Evolutionary conservation across 2,113 vertebrate species (phyloP).

Genomic region (Eidolon helvum): DNA sequence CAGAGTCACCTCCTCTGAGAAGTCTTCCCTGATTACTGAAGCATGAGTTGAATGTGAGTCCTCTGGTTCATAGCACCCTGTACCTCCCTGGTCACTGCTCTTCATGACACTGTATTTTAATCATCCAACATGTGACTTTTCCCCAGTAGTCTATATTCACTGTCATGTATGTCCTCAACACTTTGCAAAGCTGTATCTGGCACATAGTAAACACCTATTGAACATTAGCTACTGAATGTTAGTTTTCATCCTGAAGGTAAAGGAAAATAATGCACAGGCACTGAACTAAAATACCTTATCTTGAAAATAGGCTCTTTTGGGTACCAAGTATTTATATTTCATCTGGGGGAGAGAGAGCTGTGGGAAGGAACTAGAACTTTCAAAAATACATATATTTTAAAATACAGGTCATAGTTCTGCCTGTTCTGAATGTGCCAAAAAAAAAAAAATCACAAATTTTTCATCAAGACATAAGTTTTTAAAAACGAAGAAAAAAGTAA

Average conservation of each 20-base stretch:
- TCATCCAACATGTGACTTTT: background rate
- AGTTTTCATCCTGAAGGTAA: background rate
- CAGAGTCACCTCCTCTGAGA: background rate
- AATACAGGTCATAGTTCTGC: background rate
- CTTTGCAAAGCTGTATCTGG: background rate
- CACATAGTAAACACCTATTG: background rate
- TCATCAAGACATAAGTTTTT: slow-evolving; percentile 40
- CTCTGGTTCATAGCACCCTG: background rate
- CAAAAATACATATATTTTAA: background rate
- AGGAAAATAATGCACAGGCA: background rate
- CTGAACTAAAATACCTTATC: background rate
- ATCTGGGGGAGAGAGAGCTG: background rate
- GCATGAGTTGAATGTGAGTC: background rate
- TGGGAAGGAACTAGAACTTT: background rate
- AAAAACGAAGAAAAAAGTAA: background rate
- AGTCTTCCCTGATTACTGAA: background rate
- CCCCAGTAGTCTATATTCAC: background rate
- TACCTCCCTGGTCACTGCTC: fast-evolving
- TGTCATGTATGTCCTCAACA: background rate
- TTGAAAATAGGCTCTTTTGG: slow-evolving; percentile 1
- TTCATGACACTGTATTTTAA: background rate
- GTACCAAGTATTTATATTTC: background rate
- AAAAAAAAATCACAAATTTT: background rate
- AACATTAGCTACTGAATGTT: background rate
- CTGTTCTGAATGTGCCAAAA: background rate